Percentiles rank a stretch among this genome's conserved stretches.
Conservation (phyloP, 2,797 vertebrate species). For the Amniataba percoides region DNA sequence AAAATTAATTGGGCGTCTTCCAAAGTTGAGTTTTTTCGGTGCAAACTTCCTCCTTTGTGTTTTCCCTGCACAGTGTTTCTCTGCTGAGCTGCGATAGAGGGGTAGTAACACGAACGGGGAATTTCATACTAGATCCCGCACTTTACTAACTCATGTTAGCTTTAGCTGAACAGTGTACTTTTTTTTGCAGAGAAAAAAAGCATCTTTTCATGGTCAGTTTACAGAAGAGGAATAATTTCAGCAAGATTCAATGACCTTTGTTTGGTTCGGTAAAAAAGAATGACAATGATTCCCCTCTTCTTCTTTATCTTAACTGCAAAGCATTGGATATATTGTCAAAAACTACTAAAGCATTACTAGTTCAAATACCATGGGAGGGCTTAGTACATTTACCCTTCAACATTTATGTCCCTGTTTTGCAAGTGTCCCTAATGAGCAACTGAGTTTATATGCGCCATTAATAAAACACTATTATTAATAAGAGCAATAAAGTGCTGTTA, state of each 20-base stretch:
- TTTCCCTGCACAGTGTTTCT: too few species aligned
- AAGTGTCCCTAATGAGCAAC: slow-evolving; percentile 15
- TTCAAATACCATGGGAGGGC: slow-evolving; percentile 3
- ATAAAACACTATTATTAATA: slow-evolving; percentile 50
- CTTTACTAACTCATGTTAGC: neutral
- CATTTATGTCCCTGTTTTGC: slow-evolving; percentile 29
- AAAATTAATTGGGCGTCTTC: neutral
- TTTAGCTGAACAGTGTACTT: neutral
- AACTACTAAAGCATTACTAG: neutral
- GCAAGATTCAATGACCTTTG: too few species aligned
- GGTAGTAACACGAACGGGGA: neutral
- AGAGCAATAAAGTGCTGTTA: slow-evolving; percentile 37
- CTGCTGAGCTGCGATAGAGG: too few species aligned
- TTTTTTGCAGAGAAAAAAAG: neutral
- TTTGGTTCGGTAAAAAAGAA: neutral
- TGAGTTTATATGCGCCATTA: slow-evolving; percentile 28
- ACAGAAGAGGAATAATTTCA: neutral
- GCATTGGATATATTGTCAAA: neutral
- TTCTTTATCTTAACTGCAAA: slow-evolving; percentile 6
- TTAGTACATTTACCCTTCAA: neutral
- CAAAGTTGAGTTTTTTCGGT: neutral
- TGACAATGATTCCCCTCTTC: neutral
- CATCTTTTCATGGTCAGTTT: neutral
- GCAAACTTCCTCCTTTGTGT: neutral
- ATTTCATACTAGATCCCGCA: neutral